Percentiles rank a stretch among this genome's conserved stretches.
These are phyloP conservation scores for Drosophila ogumai DNA, from an alignment of 1,140 invertebrate genomes.

Conservation along the genomic window DNA sequence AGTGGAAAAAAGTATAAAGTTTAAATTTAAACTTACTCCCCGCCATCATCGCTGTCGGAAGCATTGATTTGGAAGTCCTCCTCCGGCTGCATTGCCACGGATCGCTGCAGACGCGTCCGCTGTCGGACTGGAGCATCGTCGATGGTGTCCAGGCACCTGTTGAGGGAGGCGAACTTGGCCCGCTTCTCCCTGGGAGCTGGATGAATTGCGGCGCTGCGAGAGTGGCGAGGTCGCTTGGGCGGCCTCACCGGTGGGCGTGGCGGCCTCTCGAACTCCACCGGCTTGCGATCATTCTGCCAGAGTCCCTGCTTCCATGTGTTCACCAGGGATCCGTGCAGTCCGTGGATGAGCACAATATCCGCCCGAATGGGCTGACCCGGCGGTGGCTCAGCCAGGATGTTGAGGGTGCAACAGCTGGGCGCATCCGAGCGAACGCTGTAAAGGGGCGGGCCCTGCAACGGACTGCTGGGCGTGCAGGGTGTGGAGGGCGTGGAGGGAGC, in stretches of 20 bases:
- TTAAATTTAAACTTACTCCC: constrained; percentile 42
- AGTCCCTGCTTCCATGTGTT: constrained; percentile 87
- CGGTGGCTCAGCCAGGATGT: constrained; percentile 84
- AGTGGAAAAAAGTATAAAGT: too few relatives aligned
- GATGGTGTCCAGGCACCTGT: constrained; percentile 13
- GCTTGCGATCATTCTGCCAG: constrained; percentile 84
- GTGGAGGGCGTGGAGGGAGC: constrained; percentile 52
- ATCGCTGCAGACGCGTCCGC: constrained; percentile 20
- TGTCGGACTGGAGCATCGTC: constrained; percentile 19
- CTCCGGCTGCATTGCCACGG: constrained; percentile 11
- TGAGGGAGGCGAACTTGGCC: constrained; percentile 64
- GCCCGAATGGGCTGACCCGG: constrained; percentile 80
- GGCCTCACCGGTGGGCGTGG: constrained; percentile 77
- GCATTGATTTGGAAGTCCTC: constrained; percentile 24
- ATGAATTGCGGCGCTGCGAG: constrained; percentile 64
- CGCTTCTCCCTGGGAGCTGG: constrained; percentile 73
- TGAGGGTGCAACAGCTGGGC: constrained; percentile 83
- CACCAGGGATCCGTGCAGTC: constrained; percentile 86
- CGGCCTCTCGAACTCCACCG: constrained; percentile 81
- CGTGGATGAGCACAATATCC: constrained; percentile 87
- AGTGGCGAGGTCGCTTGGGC: constrained; percentile 77
- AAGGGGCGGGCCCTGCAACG: constrained; percentile 44
- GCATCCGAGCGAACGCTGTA: constrained; percentile 51
- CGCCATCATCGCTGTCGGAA: constrained; percentile 56
- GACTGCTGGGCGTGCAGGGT: constrained; percentile 43